Percentiles rank a stretch among this genome's conserved stretches.
These are phyloP conservation scores for Tursiops truncatus DNA, from an alignment of 2,113 vertebrate species.

Conservation along the genomic window DNA sequence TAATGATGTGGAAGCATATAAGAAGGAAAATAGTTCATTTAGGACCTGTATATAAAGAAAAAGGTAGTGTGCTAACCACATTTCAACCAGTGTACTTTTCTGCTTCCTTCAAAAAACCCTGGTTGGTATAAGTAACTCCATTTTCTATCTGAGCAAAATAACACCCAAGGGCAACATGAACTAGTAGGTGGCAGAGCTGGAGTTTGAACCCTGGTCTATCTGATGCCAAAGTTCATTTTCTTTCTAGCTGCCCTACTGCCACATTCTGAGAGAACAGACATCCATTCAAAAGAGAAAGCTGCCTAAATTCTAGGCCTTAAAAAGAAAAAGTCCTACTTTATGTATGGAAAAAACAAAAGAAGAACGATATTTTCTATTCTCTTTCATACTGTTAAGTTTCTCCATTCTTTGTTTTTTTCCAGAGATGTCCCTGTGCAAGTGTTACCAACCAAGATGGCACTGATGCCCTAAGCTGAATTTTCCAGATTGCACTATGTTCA, in stretches of 20 bases:
- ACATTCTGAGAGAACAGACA: background rate
- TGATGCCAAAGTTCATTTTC: background rate
- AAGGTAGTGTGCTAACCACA: background rate
- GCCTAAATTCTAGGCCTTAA: background rate
- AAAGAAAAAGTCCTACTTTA: background rate
- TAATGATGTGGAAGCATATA: background rate
- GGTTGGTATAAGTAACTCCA: background rate
- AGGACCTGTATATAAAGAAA: background rate
- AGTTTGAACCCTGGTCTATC: background rate
- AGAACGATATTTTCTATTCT: background rate
- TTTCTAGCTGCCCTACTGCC: background rate
- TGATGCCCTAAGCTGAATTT: background rate
- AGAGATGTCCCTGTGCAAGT: background rate
- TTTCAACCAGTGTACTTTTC: background rate
- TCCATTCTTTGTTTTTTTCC: background rate
- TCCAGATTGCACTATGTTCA: background rate
- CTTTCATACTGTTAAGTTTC: background rate
- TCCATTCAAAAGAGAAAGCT: background rate
- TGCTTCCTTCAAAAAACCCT: background rate
- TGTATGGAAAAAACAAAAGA: background rate
- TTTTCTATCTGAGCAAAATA: background rate
- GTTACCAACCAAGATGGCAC: background rate
- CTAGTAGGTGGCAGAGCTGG: background rate
- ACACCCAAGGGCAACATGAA: background rate
- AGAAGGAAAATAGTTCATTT: background rate